Evolutionary conservation across 2,888 invertebrate species (phyloP).

Genomic region (Cephus pulcher): DNA sequence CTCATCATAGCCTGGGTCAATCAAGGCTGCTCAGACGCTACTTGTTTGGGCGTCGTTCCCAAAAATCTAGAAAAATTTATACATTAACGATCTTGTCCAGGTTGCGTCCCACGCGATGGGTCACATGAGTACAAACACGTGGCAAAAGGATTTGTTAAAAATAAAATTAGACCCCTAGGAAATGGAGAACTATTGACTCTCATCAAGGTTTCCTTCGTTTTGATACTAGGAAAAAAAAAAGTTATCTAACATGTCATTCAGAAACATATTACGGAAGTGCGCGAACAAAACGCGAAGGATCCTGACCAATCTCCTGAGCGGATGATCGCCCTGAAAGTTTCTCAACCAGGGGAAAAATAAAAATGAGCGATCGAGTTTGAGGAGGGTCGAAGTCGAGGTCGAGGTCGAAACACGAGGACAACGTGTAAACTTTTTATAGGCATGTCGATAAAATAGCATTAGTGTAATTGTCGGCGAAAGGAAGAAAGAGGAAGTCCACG

Average conservation of each 20-base stretch:
- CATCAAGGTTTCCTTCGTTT: not conserved
- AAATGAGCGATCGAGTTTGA: not conserved
- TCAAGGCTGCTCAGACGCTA: not conserved
- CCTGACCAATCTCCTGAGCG: conserved; percentile 27
- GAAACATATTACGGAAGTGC: conserved; percentile 50
- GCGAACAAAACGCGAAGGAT: conserved; percentile 48
- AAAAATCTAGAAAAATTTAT: not conserved
- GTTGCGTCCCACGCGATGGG: not conserved
- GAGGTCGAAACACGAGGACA: not conserved
- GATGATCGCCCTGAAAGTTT: conserved; percentile 4
- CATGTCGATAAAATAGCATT: conserved; percentile 6
- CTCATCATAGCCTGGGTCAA: not conserved
- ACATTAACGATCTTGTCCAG: not conserved
- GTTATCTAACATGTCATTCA: conserved; percentile 44
- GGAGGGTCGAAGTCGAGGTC: not conserved
- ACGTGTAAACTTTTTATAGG: not conserved
- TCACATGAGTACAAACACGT: not conserved
- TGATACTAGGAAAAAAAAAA: not conserved
- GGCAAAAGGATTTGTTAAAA: not conserved
- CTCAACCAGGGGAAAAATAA: not conserved
- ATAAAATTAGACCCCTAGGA: not conserved
- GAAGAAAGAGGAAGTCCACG: not conserved
- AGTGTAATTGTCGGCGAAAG: not conserved
- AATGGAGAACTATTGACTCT: not conserved
- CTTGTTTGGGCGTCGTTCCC: not conserved